These are phyloP conservation scores for Otus scops DNA, from an alignment of 2,797 vertebrate species.

Conservation along the genomic window DNA sequence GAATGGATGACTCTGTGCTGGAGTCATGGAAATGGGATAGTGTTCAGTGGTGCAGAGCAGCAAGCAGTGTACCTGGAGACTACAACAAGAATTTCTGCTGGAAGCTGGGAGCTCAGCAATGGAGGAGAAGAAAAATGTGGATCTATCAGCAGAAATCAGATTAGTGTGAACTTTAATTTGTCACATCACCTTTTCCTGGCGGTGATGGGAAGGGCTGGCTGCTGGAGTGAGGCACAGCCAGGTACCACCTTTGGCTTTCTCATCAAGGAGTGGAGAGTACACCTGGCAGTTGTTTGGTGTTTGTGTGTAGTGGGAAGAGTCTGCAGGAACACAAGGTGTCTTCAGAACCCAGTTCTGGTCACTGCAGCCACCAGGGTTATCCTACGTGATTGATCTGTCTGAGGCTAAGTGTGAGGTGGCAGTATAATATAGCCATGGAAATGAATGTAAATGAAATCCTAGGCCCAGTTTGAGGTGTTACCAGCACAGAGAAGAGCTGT, in stretches of 20 bases:
- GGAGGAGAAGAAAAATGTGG: not conserved
- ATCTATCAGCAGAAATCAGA: not conserved
- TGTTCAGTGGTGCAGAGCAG: not conserved
- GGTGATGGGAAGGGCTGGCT: not conserved
- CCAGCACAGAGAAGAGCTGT: not conserved
- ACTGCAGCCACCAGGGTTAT: not conserved
- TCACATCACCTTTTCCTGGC: not conserved
- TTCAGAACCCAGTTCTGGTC: not conserved
- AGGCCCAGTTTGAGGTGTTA: not conserved
- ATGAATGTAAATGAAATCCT: not conserved
- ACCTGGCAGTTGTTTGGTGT: not conserved
- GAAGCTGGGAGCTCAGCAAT: not conserved
- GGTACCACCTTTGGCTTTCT: not conserved
- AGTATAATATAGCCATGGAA: not conserved
- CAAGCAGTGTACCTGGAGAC: not conserved
- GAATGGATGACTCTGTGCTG: not conserved
- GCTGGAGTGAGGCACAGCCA: fast-evolving
- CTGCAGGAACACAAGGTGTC: not conserved
- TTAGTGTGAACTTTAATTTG: not conserved
- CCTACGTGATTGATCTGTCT: not conserved
- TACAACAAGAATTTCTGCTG: not conserved
- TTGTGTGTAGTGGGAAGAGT: not conserved
- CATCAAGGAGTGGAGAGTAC: not conserved
- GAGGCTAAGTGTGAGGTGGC: not conserved
- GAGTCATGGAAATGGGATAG: not conserved